Evolutionary conservation across 2,888 invertebrate species (phyloP).

Genomic region (Amiota minor): DNA sequence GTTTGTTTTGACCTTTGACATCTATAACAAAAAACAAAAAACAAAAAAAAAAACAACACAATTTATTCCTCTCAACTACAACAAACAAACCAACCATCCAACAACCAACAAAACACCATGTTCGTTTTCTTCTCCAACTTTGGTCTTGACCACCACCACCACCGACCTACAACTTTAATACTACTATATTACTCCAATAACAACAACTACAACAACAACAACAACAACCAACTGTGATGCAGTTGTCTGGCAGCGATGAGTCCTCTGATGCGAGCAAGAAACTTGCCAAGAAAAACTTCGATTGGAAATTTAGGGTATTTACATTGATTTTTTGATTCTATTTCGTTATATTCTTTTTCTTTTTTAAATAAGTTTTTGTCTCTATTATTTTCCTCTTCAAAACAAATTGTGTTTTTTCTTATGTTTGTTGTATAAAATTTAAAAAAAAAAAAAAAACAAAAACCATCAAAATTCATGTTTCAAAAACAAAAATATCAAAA

Average conservation of each 20-base stretch:
- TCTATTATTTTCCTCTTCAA: constrained; percentile 47
- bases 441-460: constrained; percentile 9
- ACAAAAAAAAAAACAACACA: background rate
- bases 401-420: constrained; percentile 32
- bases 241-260: constrained; percentile 73
- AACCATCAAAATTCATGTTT: constrained; percentile 11
- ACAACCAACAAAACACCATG: background rate
- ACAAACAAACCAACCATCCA: background rate
- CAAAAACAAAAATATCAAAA: background rate
- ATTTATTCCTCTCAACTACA: background rate
- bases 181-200: background rate
- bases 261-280: constrained; percentile 64
- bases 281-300: constrained; percentile 74
- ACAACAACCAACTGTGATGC: constrained; percentile 57
- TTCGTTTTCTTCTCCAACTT: too few species aligned
- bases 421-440: constrained; percentile 1
- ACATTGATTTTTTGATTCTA: constrained; percentile 41
- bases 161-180: background rate
- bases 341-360: constrained; percentile 22
- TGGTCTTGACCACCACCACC: background rate
- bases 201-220: background rate
- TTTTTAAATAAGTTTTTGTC: constrained; percentile 28
- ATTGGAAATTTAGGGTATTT: constrained; percentile 77
- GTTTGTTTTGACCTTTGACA: background rate
- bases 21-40: background rate